These are phyloP conservation scores for Eulacestoma nigropectus DNA, from an alignment of 2,113 vertebrate genomes.

Conservation along the genomic window DNA sequence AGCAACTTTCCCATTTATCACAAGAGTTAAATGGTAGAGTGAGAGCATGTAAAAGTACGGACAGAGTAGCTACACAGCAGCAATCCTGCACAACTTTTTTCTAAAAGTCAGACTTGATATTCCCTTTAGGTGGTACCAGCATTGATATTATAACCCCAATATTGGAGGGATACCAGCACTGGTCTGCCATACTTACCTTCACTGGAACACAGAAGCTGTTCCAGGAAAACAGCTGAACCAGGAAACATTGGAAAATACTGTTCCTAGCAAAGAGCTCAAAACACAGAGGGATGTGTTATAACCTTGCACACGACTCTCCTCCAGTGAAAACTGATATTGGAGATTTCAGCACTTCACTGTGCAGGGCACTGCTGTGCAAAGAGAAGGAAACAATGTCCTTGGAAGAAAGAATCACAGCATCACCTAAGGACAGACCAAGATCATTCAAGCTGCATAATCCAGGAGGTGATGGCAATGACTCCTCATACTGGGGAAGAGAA, in stretches of 20 bases:
- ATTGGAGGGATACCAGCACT: not conserved
- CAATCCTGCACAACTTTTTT: not conserved
- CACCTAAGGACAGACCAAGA: not conserved
- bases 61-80: not conserved
- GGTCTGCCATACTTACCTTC: not conserved
- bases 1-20: not conserved
- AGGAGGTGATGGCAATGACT: not conserved
- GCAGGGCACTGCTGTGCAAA: not conserved
- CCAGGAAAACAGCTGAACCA: not conserved
- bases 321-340: not conserved
- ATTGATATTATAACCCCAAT: not conserved
- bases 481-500: not conserved
- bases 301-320: not conserved
- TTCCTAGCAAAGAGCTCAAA: not conserved
- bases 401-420: not conserved
- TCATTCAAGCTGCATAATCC: not conserved
- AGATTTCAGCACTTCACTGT: conserved; percentile 15
- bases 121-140: not conserved
- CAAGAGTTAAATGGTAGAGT: not conserved
- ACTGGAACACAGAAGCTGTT: not conserved
- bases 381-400: not conserved
- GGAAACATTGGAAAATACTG: not conserved
- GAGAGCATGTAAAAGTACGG: not conserved
- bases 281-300: not conserved
- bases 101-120: not conserved